A percentile compares a stretch with the other conserved stretches of the same genome.
Conservation (phyloP, 2,888 invertebrate genomes). For the Rotaria magnacalcarata region DNA sequence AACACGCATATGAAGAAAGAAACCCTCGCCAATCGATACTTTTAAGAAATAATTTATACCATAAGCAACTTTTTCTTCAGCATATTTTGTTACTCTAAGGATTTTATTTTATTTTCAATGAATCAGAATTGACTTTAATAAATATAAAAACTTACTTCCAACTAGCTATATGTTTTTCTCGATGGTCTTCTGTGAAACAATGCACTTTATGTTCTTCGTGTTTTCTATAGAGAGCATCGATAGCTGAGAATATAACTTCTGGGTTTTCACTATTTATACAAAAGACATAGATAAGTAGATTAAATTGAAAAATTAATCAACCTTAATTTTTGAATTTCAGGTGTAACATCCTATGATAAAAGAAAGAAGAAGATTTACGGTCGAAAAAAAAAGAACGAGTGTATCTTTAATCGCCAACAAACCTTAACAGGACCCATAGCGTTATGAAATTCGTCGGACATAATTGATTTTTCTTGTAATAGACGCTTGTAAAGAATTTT, state of each 20-base stretch:
- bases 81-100: slow-evolving; percentile 9
- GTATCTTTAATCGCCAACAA: background rate
- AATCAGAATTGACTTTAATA: too few species aligned
- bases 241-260: background rate
- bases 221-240: background rate
- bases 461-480: background rate
- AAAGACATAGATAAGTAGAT: background rate
- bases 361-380: background rate
- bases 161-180: background rate
- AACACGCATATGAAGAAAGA: slow-evolving; percentile 29
- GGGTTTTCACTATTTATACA: background rate
- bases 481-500: too few species aligned
- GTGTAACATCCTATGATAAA: background rate
- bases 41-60: slow-evolving; percentile 19
- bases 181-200: slow-evolving; percentile 14
- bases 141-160: background rate
- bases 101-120: background rate
- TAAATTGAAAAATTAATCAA: background rate
- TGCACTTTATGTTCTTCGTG: background rate
- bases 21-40: slow-evolving; percentile 10
- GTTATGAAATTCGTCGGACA: background rate
- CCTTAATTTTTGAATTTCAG: slow-evolving; percentile 26
- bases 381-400: too few species aligned
- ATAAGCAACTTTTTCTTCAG: slow-evolving; percentile 32
- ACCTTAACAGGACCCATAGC: background rate